phyloP scores from a whole-genome alignment of 2,888 invertebrate species.

The Amphiduros pacificus region DNA sequence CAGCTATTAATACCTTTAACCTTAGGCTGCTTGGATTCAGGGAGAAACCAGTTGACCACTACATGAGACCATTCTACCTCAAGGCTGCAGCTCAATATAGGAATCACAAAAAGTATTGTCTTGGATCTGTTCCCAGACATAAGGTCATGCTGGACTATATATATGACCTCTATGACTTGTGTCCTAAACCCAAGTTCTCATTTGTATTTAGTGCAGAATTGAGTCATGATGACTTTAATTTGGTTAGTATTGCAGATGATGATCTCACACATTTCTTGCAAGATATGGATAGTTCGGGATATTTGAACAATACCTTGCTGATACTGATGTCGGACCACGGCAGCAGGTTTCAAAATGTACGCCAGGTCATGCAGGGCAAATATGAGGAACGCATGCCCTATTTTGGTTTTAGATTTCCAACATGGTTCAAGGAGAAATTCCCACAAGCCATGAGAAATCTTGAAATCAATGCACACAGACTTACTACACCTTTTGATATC shows the following conservation, averaged over 20 bases:
- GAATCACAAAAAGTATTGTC: slow-evolving; percentile 61
- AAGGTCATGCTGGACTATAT: slow-evolving; percentile 57
- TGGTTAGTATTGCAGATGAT: slow-evolving; percentile 69
- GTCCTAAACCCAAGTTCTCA: slow-evolving; percentile 76
- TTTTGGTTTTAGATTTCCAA: slow-evolving; percentile 78
- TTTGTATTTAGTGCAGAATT: slow-evolving; percentile 87
- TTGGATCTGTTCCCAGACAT: slow-evolving; percentile 75
- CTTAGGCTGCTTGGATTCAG: slow-evolving; percentile 79
- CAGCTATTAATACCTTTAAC: slow-evolving; percentile 82
- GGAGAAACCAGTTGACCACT: slow-evolving; percentile 84
- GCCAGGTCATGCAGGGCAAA: slow-evolving; percentile 86
- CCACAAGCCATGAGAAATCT: slow-evolving; percentile 67
- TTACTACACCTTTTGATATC: slow-evolving; percentile 87
- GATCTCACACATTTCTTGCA: slow-evolving; percentile 67
- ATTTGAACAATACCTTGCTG: slow-evolving; percentile 75
- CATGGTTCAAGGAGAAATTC: slow-evolving; percentile 68
- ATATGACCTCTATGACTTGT: slow-evolving; percentile 66
- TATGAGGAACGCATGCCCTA: slow-evolving; percentile 88
- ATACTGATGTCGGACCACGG: slow-evolving; percentile 94
- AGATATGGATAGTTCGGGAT: neutral
- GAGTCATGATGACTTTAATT: slow-evolving; percentile 82
- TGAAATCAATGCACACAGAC: slow-evolving; percentile 68
- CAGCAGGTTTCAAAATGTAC: slow-evolving; percentile 73
- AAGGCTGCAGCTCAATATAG: neutral
- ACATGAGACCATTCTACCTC: slow-evolving; percentile 68